These are phyloP conservation scores for Hetaerina americana DNA, from an alignment of 1,140 invertebrate genomes.

Conservation along the genomic window DNA sequence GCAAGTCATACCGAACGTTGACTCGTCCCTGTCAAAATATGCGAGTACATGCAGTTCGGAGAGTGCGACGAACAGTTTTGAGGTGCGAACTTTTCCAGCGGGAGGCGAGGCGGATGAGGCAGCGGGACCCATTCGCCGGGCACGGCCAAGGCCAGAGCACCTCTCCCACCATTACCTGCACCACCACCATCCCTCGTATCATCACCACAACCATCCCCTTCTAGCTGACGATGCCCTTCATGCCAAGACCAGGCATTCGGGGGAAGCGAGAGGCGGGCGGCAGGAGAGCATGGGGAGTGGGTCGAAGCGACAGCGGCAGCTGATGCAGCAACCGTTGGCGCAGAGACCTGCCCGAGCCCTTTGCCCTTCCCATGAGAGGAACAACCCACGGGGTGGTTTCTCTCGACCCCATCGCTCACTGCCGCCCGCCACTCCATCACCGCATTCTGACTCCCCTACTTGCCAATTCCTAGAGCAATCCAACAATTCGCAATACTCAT, in stretches of 20 bases:
- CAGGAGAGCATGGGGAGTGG: constrained; percentile 3
- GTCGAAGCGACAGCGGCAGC: not conserved
- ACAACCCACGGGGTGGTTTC: not conserved
- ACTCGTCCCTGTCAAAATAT: constrained; percentile 13
- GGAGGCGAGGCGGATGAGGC: constrained; percentile 6
- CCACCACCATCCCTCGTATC: not conserved
- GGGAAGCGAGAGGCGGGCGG: constrained; percentile 4
- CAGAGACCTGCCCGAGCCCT: not conserved
- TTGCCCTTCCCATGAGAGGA: not conserved
- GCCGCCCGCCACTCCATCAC: constrained; percentile 3
- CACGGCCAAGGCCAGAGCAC: constrained; percentile 2
- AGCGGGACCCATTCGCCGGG: not conserved
- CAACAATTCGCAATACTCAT: not conserved
- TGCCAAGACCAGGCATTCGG: not conserved
- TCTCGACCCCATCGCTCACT: constrained; percentile 5
- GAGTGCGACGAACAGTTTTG: constrained; percentile 25
- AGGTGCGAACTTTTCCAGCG: constrained; percentile 19
- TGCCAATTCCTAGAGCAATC: not conserved
- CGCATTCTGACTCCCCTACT: not conserved
- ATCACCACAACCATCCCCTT: not conserved
- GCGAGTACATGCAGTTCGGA: constrained; percentile 25
- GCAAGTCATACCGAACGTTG: not conserved
- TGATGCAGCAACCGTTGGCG: not conserved
- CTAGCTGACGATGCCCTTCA: not conserved
- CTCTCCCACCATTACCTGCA: constrained; percentile 3